A percentile compares a stretch with the other conserved stretches of the same genome.
Evolutionary conservation across 2,113 vertebrate species (phyloP).

Genomic region (Percina caprodes): DNA sequence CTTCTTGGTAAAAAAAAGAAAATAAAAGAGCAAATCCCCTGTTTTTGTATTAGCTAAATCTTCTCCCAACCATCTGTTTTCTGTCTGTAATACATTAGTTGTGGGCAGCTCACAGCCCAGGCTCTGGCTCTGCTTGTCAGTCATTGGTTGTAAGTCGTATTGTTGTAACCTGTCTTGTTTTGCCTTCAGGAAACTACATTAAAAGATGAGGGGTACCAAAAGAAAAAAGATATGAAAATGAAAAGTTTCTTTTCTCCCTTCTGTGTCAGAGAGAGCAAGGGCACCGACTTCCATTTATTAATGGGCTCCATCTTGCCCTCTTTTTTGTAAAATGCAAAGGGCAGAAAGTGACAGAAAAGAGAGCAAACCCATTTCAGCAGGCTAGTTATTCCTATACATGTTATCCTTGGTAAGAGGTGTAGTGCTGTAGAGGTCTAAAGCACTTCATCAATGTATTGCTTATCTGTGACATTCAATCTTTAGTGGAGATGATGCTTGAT

Average conservation of each 20-base stretch:
- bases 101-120: slow-evolving; percentile 39
- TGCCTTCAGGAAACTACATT: slow-evolving; percentile 56
- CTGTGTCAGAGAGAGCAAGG: slow-evolving; percentile 47
- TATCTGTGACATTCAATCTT: slow-evolving; percentile 12
- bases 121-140: slow-evolving; percentile 39
- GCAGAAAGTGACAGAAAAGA: slow-evolving; percentile 29
- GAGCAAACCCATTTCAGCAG: slow-evolving; percentile 26
- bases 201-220: slow-evolving; percentile 48
- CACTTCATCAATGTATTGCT: slow-evolving; percentile 15
- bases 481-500: slow-evolving; percentile 7
- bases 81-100: slow-evolving; percentile 23
- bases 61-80: slow-evolving; percentile 63
- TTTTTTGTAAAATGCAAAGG: slow-evolving; percentile 56
- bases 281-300: slow-evolving; percentile 59
- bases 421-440: slow-evolving; percentile 11
- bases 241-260: slow-evolving; percentile 55
- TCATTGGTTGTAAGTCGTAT: slow-evolving; percentile 50
- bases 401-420: slow-evolving; percentile 25
- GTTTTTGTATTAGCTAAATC: slow-evolving; percentile 64
- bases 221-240: slow-evolving; percentile 56
- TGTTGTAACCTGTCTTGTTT: slow-evolving; percentile 49
- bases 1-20: slow-evolving; percentile 20
- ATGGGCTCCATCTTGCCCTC: slow-evolving; percentile 56
- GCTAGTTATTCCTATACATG: slow-evolving; percentile 24
- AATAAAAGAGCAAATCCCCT: slow-evolving; percentile 51